Base-by-base conservation (phyloP, 35 echinoderm and acorn worm genomes). In the Ophiothrix spiculata region DNA sequence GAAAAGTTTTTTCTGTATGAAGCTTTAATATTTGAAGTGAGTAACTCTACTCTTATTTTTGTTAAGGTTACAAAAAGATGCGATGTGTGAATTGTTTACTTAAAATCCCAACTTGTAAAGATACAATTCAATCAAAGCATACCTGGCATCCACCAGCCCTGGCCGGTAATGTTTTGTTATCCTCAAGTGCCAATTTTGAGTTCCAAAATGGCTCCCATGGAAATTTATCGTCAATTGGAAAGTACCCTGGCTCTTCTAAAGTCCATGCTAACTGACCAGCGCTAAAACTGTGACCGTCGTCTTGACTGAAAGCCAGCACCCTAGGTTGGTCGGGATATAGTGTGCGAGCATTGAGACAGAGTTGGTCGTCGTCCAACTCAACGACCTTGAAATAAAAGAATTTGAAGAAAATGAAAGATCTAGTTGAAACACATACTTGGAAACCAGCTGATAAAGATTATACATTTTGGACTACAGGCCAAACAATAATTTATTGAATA, bases 181-280 rank as follows among this genome's bases (percentile, higher is more conserved):
- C 42, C 19, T 49, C 42, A 63, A 63, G 14, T 6, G n/a, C 14
- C 56, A 28, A 33, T 33, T 75, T 21, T 33, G 8, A 10, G 4
- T 75, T 15, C 85, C 40, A 31, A 39, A 73, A 97, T 91, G 91
- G 93, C 91, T 36, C 95, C 93, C 10, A 77, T 39, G 78, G 32
- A 0, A 90, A 37, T 25, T 75, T 76, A 1, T 85, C 64, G 17
- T 93, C 84, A 15, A 77, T 78, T 15, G 84, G 17, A 80, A 83
- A 93, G 41, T 86, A 97, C 0, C 95, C 95, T 0, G 95, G 95
- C 56, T 97, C 95, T 23, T 93, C 85, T 28, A 97, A 60, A 21
- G 90, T 88, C 32, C 41, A 41, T 75, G 80, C 88, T 41, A 97
- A 46, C 1, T 45, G 31, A 1, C 83, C 75, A 6, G 81, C 76